These are phyloP conservation scores for Bos javanicus DNA, from an alignment of 2,113 vertebrate species.

Conservation along the genomic window DNA sequence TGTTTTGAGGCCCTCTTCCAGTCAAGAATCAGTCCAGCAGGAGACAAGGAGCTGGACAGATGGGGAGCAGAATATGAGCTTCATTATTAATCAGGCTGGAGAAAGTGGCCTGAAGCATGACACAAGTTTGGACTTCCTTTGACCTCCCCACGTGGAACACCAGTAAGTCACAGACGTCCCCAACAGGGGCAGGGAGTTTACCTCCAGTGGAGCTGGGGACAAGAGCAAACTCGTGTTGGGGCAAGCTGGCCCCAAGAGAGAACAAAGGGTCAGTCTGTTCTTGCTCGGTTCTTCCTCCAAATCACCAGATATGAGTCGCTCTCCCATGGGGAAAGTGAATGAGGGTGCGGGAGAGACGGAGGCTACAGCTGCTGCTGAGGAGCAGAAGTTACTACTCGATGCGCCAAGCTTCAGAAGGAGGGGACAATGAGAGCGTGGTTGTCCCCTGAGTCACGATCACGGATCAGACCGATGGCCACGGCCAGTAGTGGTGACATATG, in stretches of 20 bases:
- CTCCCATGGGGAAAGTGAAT: neutral
- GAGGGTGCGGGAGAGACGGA: neutral
- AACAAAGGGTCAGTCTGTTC: neutral
- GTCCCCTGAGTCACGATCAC: neutral
- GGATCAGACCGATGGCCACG: neutral
- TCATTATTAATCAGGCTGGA: neutral
- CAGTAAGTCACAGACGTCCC: neutral
- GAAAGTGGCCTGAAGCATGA: neutral
- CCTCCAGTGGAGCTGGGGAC: neutral
- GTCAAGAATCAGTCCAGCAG: neutral
- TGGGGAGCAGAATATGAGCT: neutral
- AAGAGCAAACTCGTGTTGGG: neutral
- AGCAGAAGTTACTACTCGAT: neutral
- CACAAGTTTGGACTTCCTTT: neutral
- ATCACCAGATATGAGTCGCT: neutral
- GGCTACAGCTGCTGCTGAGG: neutral
- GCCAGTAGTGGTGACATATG: fast-evolving
- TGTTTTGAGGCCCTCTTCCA: neutral
- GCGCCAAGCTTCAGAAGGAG: neutral
- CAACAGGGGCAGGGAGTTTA: neutral
- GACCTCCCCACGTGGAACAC: neutral
- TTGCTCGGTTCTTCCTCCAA: neutral
- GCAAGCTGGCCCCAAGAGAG: neutral
- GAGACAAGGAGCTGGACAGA: neutral
- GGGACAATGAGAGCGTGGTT: neutral